Percentiles rank a stretch among this genome's conserved stretches.
Evolutionary conservation across 2,888 invertebrate species (phyloP).

Genomic region (Hydroisotoma schaefferi): DNA sequence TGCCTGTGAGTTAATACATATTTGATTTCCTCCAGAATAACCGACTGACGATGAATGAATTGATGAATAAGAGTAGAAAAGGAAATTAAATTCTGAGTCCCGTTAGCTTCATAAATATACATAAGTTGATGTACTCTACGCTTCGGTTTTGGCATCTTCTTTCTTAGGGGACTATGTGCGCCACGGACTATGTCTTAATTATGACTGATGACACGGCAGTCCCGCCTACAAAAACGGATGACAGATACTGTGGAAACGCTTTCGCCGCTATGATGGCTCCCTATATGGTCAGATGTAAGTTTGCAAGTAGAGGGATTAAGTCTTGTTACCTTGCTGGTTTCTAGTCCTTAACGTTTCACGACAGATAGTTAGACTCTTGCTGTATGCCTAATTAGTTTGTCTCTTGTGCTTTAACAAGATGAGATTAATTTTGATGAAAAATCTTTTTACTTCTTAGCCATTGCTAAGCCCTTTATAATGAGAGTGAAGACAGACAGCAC

Average conservation of each 20-base stretch:
- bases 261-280: conserved; percentile 18
- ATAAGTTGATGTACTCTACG: too few relatives aligned
- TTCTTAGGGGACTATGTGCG: conserved; percentile 13
- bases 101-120: too few relatives aligned
- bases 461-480: conserved; percentile 44
- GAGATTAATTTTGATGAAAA: conserved; percentile 17
- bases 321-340: neutral
- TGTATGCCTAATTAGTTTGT: conserved; percentile 9
- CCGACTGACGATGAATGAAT: neutral
- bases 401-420: neutral
- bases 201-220: conserved; percentile 36
- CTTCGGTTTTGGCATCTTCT: too few relatives aligned
- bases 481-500: conserved; percentile 36
- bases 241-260: conserved; percentile 40
- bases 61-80: neutral
- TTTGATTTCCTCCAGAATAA: neutral
- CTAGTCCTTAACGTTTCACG: neutral
- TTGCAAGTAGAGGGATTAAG: neutral
- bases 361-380: too few relatives aligned
- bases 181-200: conserved; percentile 39
- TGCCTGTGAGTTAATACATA: conserved; percentile 20
- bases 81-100: neutral
- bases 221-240: conserved; percentile 18
- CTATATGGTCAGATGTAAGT: conserved; percentile 28
- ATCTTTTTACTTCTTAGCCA: conserved; percentile 23